Percentiles rank a stretch among this genome's conserved stretches.
These are phyloP conservation scores for Drosophila prostipennis DNA, from an alignment of 2,888 invertebrate genomes.

Conservation along the genomic window DNA sequence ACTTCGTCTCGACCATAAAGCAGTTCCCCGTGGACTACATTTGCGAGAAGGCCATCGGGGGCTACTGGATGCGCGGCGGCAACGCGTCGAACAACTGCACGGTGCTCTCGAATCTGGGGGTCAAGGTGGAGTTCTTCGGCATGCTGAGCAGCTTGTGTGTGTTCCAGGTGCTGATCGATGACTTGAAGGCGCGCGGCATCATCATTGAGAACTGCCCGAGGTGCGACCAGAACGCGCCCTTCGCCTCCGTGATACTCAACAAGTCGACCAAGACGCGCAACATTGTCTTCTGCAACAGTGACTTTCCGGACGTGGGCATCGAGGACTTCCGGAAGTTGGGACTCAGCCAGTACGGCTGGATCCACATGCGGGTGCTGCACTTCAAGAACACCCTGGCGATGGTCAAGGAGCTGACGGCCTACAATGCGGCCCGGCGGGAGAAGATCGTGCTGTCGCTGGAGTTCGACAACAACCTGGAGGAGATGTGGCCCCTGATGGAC, in stretches of 20 bases:
- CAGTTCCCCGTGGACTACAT: slow-evolving; percentile 87
- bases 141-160: slow-evolving; percentile 85
- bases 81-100: slow-evolving; percentile 89
- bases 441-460: slow-evolving; percentile 86
- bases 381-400: neutral
- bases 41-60: slow-evolving; percentile 84
- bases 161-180: slow-evolving; percentile 85
- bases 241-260: slow-evolving; percentile 86
- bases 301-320: slow-evolving; percentile 79
- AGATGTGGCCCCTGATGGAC: slow-evolving; percentile 38
- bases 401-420: slow-evolving; percentile 81
- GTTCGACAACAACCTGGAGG: slow-evolving; percentile 86
- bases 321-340: slow-evolving; percentile 86
- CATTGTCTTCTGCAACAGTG: slow-evolving; percentile 86
- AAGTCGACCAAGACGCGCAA: slow-evolving; percentile 85
- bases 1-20: slow-evolving; percentile 86
- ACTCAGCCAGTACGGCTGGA: slow-evolving; percentile 86
- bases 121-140: slow-evolving; percentile 86
- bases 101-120: slow-evolving; percentile 86
- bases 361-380: slow-evolving; percentile 87
- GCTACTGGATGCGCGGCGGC: slow-evolving; percentile 88
- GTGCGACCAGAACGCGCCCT: slow-evolving; percentile 84
- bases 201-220: slow-evolving; percentile 85
- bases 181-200: slow-evolving; percentile 86
- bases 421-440: slow-evolving; percentile 77